phyloP scores from a whole-genome alignment of 2,888 invertebrate genomes.

The Pristionchus fissidentatus region DNA sequence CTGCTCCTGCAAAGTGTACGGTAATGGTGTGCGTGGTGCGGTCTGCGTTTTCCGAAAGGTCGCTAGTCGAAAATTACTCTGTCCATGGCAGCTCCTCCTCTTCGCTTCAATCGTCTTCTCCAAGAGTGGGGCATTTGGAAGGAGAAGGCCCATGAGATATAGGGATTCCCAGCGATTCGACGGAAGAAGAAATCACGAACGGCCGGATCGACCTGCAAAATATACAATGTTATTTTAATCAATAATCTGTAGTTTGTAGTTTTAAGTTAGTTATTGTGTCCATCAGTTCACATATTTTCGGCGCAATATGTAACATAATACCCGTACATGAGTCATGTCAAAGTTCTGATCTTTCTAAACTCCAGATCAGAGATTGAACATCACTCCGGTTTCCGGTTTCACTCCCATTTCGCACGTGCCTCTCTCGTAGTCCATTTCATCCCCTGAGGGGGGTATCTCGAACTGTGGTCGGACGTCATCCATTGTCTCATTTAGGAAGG shows the following conservation, averaged over 20 bases:
- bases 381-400: too few relatives aligned
- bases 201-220: conserved; percentile 60
- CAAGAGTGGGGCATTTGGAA: conserved; percentile 61
- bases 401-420: too few relatives aligned
- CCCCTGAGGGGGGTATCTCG: too few relatives aligned
- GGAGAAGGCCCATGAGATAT: conserved; percentile 68
- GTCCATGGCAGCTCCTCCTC: conserved; percentile 24
- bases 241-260: too few relatives aligned
- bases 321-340: too few relatives aligned
- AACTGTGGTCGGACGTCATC: background rate
- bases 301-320: too few relatives aligned
- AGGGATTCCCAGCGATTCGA: conserved; percentile 63
- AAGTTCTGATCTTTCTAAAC: too few relatives aligned
- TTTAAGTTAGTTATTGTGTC: too few relatives aligned
- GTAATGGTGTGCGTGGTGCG: background rate
- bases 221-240: background rate
- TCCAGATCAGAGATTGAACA: too few relatives aligned
- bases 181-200: conserved; percentile 68
- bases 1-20: conserved; percentile 53
- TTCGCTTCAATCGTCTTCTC: conserved; percentile 34
- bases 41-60: background rate
- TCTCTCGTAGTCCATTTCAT: too few relatives aligned
- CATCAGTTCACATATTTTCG: too few relatives aligned
- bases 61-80: background rate
- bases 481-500: background rate